Conservation (phyloP, 2,888 invertebrate species). For the Oscheius sp. region DNA sequence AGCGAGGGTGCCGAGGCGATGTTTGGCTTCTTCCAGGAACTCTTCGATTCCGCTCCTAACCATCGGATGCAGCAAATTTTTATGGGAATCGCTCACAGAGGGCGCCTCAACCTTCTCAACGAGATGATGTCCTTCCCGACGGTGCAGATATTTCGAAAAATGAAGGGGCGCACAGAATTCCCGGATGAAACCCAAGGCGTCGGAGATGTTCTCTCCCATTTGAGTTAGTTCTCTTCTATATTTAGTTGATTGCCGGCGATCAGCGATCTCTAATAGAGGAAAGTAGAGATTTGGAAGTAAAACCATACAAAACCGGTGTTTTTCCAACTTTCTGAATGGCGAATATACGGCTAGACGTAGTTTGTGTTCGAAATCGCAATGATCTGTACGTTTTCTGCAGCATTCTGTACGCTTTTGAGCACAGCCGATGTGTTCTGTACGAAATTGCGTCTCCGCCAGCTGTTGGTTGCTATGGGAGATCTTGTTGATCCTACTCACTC, state of each 20-base stretch:
- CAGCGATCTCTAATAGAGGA: not conserved
- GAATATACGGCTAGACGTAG: no score
- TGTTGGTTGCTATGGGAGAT: no score
- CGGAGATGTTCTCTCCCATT: slow-evolving; percentile 92
- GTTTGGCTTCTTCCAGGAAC: slow-evolving; percentile 81
- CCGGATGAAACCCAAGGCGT: slow-evolving; percentile 80
- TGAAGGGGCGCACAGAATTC: slow-evolving; percentile 87
- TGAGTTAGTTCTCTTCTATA: slow-evolving; percentile 75
- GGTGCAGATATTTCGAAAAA: slow-evolving; percentile 86
- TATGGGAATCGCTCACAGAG: slow-evolving; percentile 91
- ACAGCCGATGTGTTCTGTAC: no score
- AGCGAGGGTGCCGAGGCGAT: slow-evolving; percentile 94
- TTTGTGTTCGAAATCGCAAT: no score
- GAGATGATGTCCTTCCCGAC: slow-evolving; percentile 85
- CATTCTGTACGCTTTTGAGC: no score
- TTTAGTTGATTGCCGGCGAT: no score
- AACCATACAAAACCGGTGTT: no score
- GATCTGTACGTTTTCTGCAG: no score
- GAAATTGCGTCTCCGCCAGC: no score
- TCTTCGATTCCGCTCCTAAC: slow-evolving; percentile 57
- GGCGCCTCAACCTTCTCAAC: slow-evolving; percentile 86
- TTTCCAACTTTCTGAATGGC: no score
- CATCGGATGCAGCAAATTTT: slow-evolving; percentile 72
- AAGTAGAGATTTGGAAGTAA: no score
- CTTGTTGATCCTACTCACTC: no score